Percentiles rank a stretch among this genome's conserved stretches.
Conservation (phyloP, 2,888 invertebrate species). For the Elmis aenea region DNA sequence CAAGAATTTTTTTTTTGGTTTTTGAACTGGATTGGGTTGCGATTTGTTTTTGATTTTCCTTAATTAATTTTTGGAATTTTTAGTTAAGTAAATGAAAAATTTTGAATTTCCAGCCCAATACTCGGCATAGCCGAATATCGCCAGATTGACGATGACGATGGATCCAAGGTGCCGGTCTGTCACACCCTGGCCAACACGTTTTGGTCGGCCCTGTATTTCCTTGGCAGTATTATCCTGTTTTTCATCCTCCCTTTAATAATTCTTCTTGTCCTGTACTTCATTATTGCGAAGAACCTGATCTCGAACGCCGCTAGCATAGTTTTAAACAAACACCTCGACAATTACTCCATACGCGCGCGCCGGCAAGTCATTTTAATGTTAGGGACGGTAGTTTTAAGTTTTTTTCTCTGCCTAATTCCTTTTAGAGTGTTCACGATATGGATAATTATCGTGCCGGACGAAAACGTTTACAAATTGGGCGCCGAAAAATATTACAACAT, state of each 20-base stretch:
- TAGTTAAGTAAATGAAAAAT: constrained; percentile 14
- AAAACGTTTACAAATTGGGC: constrained; percentile 63
- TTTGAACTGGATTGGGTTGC: constrained; percentile 33
- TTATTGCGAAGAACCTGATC: constrained; percentile 79
- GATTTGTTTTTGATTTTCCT: constrained; percentile 14
- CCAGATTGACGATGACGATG: constrained; percentile 64
- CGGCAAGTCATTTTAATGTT: constrained; percentile 84
- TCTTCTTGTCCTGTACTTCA: constrained; percentile 73
- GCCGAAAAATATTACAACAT: constrained; percentile 76
- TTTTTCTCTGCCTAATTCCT: constrained; percentile 84
- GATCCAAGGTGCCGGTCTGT: constrained; percentile 67
- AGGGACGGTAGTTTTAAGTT: constrained; percentile 79
- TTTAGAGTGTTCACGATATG: constrained; percentile 78
- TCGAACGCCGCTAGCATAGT: constrained; percentile 62
- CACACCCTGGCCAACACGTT: constrained; percentile 70
- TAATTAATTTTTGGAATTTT: constrained; percentile 9
- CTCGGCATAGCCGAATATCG: constrained; percentile 71
- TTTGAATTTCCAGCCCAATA: constrained; percentile 68
- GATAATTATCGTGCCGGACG: constrained; percentile 72
- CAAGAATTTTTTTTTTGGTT: constrained; percentile 10
- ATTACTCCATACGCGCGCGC: constrained; percentile 65
- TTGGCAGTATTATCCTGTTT: constrained; percentile 72
- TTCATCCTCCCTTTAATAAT: constrained; percentile 77
- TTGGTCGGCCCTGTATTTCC: constrained; percentile 75
- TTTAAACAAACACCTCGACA: constrained; percentile 67